A percentile compares a stretch with the other conserved stretches of the same genome.
phyloP scores from a whole-genome alignment of 2,113 vertebrate genomes.

The Anolis sagrei region DNA sequence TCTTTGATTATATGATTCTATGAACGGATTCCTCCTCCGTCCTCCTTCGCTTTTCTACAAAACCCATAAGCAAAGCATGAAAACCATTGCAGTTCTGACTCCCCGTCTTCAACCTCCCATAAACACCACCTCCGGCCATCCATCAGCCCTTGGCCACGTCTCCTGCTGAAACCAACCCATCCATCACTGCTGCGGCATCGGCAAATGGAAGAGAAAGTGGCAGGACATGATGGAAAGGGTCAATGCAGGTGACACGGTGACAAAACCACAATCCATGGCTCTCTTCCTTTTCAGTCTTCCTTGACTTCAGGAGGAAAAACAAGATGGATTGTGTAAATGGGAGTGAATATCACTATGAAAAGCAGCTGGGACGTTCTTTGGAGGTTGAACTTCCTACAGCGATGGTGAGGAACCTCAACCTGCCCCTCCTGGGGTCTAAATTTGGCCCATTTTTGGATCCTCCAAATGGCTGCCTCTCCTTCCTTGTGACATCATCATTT shows the following conservation, averaged over 20 bases:
- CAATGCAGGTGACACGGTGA: neutral
- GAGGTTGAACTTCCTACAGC: too few species aligned
- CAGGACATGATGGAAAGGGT: conserved; percentile 20
- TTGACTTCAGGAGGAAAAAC: too few species aligned
- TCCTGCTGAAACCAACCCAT: neutral
- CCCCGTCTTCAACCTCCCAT: fast-evolving
- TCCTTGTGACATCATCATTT: too few species aligned
- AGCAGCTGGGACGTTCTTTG: too few species aligned
- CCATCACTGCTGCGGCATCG: conserved; percentile 25
- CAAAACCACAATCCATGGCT: conserved; percentile 36
- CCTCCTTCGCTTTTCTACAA: neutral
- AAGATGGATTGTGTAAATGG: too few species aligned
- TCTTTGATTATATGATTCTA: too few species aligned
- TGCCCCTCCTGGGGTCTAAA: too few species aligned
- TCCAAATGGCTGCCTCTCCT: too few species aligned
- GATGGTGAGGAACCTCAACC: too few species aligned
- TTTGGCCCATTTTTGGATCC: too few species aligned
- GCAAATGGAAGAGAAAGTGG: conserved; percentile 6
- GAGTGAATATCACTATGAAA: too few species aligned
- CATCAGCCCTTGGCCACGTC: fast-evolving
- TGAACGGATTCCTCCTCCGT: neutral
- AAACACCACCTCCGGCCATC: fast-evolving
- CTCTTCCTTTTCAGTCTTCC: too few species aligned
- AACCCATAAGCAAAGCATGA: fast-evolving
- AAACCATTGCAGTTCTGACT: fast-evolving